Base-by-base conservation (phyloP, 2,113 vertebrate species). In the Lota lota region DNA sequence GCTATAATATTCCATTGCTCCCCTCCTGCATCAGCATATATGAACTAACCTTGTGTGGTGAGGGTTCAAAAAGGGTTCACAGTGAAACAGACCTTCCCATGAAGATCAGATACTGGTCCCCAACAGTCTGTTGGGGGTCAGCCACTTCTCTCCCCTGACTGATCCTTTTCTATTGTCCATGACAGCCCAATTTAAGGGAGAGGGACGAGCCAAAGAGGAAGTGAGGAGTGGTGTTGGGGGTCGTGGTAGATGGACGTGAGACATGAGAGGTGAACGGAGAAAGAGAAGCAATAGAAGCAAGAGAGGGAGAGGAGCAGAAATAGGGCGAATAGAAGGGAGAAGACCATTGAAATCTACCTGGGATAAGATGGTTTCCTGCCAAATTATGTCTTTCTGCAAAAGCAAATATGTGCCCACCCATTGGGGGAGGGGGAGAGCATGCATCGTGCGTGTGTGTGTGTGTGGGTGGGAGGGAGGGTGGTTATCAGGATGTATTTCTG, bases 281-380 rank as follows among this genome's bases (percentile, higher is more conserved):
- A 58, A 53, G 63, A 71, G 50, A 70, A 6, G 20, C 40, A 51
- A 15, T 7, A 28, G 70, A 40, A 75, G 65, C 53, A 56, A 54
- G 61, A 21, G 50, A 56, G 58, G 14, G 65, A 28, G 57, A 50
- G 66, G 2, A 4, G 28, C 54, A 47, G 40, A 47, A 1, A 14
- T 47, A 47, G 40, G 40, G 40, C 4, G 28, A 33, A 33, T n/a
- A n/a, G n/a, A n/a, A n/a, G n/a, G n/a, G 60, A 62, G 21, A 36
- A 61, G 71, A 64, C 24, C 5, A 33, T 14, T 71, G 67, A 83
- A 81, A 68, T 78, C 22, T 19, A 69, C 57, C 72, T 73, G 83
- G 86, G 87, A 91, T 89, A 90, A 89, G 84, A 90, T 88, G 63
- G 81, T 85, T 90, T 89, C 88, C 87, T 87, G 82, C 81, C 76